Percentiles rank a stretch among this genome's conserved stretches.
phyloP scores from a whole-genome alignment of 1,140 invertebrate species.

The Drosophila willistoni region DNA sequence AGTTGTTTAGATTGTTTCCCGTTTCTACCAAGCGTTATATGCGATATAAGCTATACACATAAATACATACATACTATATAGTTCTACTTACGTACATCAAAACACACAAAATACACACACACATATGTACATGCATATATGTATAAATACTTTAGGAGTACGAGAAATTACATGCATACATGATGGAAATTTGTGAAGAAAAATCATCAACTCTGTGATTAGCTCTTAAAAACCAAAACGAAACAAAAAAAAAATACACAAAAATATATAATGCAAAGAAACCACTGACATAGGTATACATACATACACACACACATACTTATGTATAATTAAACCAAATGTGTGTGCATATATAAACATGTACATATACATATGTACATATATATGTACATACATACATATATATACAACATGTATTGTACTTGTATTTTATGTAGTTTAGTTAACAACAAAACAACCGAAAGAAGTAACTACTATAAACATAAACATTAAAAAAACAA shows the following conservation, averaged over 20 bases:
- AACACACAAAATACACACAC: conserved; percentile 43
- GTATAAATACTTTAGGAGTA: not conserved
- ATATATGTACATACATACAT: conserved; percentile 26
- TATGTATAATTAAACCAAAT: conserved; percentile 45
- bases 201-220: conserved; percentile 83
- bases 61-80: conserved; percentile 56
- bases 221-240: conserved; percentile 68
- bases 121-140: conserved; percentile 30
- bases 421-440: conserved; percentile 19
- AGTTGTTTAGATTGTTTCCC: conserved; percentile 66
- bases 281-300: conserved; percentile 10
- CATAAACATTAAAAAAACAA: conserved; percentile 18
- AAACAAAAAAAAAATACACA: not conserved
- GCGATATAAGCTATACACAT: conserved; percentile 9
- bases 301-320: not conserved
- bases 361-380: conserved; percentile 46
- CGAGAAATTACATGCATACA: conserved; percentile 48
- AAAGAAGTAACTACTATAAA: conserved; percentile 19
- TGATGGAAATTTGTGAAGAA: conserved; percentile 77
- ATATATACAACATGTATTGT: conserved; percentile 14
- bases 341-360: conserved; percentile 53
- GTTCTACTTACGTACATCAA: conserved; percentile 21
- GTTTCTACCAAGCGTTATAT: conserved; percentile 42
- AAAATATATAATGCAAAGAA: conserved; percentile 7
- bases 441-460: conserved; percentile 20